Base-by-base conservation (phyloP, 2,797 vertebrate species). In the Amniataba percoides region DNA sequence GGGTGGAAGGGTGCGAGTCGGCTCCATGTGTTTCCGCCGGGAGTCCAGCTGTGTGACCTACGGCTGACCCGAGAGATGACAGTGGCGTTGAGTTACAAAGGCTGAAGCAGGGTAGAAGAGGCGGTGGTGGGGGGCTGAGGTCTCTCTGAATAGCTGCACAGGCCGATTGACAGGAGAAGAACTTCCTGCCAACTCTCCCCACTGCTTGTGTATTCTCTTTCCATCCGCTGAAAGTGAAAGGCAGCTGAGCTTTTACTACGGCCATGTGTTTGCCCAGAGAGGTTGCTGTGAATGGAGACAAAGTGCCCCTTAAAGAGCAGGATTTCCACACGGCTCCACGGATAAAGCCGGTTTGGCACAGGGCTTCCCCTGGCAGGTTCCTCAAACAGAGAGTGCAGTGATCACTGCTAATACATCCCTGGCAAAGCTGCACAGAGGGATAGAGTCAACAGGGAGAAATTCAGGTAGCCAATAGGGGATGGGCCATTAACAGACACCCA, bases 21-120 rank as follows among this genome's bases (percentile, higher is more conserved):
- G 60, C 78, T 73, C 67, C 68, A 55, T 65, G 85, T 80, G 80
- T 58, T 84, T 87, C 84, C 79, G 56, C 53, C 27, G 16, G 59
- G 77, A 55, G 77, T 88, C 85, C 88, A 89, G 90, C 93, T 93
- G 87, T 77, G 84, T 93, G 94, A 94, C 94, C 94, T 56, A 9
- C 45, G 76, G 31, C 77, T 93, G 95, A 95, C 94, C 93, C 57
- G 21, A 46, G 86, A 87, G 82, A 90, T 89, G 92, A 92, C 92
- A 88, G 87, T 91, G 86, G 86, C 60, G 45, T 94, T 83, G 77
- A 85, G 86, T 94, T 94, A 88, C 92, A 92, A 89, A 91, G 89
- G 83, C 82, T 53, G 57, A 45, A 23, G 74, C 60, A 13, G 87
- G 66, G 68, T 36, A 68, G 75, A 79, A 68, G 84, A 78, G 85